Percentiles rank a stretch among this genome's conserved stretches.
These are phyloP conservation scores for Heliconius ismenius DNA, from an alignment of 2,888 invertebrate genomes.

Conservation along the genomic window DNA sequence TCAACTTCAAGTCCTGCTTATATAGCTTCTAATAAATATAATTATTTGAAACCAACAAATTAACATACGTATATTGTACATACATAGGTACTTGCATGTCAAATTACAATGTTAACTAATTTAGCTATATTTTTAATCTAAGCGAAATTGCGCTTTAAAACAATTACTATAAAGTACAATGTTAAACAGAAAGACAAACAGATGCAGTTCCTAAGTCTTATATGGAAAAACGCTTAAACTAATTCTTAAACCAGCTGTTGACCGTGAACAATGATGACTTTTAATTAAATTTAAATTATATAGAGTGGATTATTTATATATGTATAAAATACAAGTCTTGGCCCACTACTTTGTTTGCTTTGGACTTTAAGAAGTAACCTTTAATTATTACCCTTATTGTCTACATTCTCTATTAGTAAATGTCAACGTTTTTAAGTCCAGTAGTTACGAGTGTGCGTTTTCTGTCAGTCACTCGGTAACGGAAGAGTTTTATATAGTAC, in stretches of 20 bases:
- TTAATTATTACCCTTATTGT: too few species aligned
- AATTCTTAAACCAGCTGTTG: slow-evolving; percentile 38
- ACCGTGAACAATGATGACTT: slow-evolving; percentile 32
- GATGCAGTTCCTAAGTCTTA: slow-evolving; percentile 36
- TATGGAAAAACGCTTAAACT: slow-evolving; percentile 41
- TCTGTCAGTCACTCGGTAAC: too few species aligned
- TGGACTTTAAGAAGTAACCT: too few species aligned
- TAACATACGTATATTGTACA: not conserved
- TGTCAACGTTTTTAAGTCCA: too few species aligned
- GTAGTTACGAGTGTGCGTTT: too few species aligned
- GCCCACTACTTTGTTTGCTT: too few species aligned
- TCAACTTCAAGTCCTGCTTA: too few species aligned
- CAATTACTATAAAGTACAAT: not conserved
- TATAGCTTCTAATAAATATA: not conserved
- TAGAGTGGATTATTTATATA: not conserved
- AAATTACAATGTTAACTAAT: not conserved
- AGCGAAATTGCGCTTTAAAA: slow-evolving; percentile 1
- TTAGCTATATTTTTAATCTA: not conserved
- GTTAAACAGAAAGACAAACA: slow-evolving; percentile 9
- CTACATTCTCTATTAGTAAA: too few species aligned
- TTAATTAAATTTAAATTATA: not conserved
- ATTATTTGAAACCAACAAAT: not conserved
- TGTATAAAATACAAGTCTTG: too few species aligned
- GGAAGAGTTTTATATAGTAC: too few species aligned
- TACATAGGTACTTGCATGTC: slow-evolving; percentile 3